Evolutionary conservation across 2,113 vertebrate species (phyloP), one percentile per base, ranked within the genome.

Genomic region (Heloderma charlesbogerti): DNA sequence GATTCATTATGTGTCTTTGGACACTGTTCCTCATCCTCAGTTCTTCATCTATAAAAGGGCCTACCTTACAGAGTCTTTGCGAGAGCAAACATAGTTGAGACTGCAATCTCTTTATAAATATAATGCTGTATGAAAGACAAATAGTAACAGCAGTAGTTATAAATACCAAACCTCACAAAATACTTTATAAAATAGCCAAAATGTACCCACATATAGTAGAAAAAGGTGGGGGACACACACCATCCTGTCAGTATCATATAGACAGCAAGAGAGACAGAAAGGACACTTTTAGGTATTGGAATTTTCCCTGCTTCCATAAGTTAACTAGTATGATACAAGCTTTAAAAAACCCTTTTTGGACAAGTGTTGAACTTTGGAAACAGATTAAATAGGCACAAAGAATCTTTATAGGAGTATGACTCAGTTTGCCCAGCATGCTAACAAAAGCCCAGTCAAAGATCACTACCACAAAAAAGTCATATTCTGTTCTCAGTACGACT

Each of bases 361-460:
- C 82, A n/a, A 96, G 92, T 94, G 92, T 88, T 92, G 88, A 95
- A 87, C 84, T 94, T 93, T 88, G 40, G 60, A 91, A 93, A 95
- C 27, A 84, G 63, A 93, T 43, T 78, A 54, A 94, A 94, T 93
- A 0, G 43, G 82, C 54, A 95, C 91, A 93, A 34, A 94, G 8
- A 91, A 79, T 71, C 91, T 92, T 95, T 88, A 90, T 82, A 88
- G 25, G 43, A 1, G 34, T 43, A 89, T 94, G 91, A 95, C 91
- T 88, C 93, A 94, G 34, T 51, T 86, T 80, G 66, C 93, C 84
- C 95, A 93, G 95, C 84, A 94, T 92, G 92, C 54, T 84, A 88
- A 72, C 86, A 93, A 92, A 90, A 94, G 89, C 74, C 54, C 88
- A 94, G 66, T 93, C 93, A 95, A 88, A 95, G 90, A 96, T 93